Evolutionary conservation across 2,113 vertebrate genomes (phyloP).

Genomic region (Motacilla tschutschensis): DNA sequence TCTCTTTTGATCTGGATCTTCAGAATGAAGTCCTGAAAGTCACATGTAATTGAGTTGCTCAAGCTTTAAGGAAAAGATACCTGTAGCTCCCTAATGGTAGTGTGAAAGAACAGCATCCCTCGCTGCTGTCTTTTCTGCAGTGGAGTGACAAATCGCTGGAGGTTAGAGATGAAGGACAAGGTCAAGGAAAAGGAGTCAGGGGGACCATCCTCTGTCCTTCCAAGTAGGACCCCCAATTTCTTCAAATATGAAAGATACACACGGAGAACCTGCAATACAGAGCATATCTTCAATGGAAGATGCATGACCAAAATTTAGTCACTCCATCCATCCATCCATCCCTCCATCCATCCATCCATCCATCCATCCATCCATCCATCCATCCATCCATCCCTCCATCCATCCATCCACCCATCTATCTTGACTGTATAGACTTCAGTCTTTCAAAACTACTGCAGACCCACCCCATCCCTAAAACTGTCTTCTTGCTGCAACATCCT

Average conservation of each 20-base stretch:
- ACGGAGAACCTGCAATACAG: conserved; percentile 71
- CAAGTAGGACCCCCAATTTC: conserved; percentile 75
- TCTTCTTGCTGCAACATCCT: not conserved
- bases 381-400: not conserved
- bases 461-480: accelerated
- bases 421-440: not conserved
- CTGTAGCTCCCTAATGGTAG: conserved; percentile 84
- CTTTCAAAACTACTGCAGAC: not conserved
- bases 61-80: conserved; percentile 48
- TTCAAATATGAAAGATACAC: conserved; percentile 75
- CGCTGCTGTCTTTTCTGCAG: conserved; percentile 65
- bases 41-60: not conserved
- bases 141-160: conserved; percentile 74
- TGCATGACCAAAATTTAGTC: not conserved
- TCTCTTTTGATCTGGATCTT: not conserved
- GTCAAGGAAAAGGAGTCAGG: conserved; percentile 68
- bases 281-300: not conserved
- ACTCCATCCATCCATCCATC: not conserved
- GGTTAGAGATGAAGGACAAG: conserved; percentile 81
- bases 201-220: conserved; percentile 33
- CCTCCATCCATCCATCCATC: not conserved
- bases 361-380: not conserved
- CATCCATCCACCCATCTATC: not conserved
- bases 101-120: conserved; percentile 73
- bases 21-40: not conserved